phyloP scores from a whole-genome alignment of 2,113 vertebrate genomes.

The Corythaixoides concolor region DNA sequence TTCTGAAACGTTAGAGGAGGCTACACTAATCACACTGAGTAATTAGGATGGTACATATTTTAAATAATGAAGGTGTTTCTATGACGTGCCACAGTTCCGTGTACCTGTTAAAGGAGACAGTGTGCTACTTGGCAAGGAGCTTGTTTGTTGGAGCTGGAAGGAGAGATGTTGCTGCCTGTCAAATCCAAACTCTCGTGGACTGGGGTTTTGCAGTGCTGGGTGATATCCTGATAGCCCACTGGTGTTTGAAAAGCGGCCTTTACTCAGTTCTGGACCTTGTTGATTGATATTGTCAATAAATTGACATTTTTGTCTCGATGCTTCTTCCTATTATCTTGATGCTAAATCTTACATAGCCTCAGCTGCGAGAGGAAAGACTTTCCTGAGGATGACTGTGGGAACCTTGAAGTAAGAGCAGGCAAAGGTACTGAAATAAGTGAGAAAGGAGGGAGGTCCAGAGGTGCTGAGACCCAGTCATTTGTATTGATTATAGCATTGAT shows the following conservation, averaged over 20 bases:
- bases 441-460: not conserved
- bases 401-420: not conserved
- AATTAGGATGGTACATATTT: not conserved
- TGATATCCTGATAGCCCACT: fast-evolving
- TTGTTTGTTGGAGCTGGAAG: not conserved
- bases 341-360: not conserved
- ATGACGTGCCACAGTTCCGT: fast-evolving
- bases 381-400: not conserved
- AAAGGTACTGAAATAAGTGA: not conserved
- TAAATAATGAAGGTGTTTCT: not conserved
- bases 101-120: not conserved
- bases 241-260: not conserved
- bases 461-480: not conserved
- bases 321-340: not conserved
- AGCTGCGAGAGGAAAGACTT: not conserved
- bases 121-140: fast-evolving
- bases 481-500: not conserved
- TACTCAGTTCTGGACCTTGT: not conserved
- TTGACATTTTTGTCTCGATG: not conserved
- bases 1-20: not conserved
- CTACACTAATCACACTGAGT: fast-evolving
- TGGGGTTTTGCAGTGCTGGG: not conserved
- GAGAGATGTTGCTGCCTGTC: not conserved
- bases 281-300: not conserved
- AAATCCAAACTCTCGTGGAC: fast-evolving